Base-by-base conservation (phyloP, 2,888 invertebrate genomes). In the Myopa tessellatipennis region DNA sequence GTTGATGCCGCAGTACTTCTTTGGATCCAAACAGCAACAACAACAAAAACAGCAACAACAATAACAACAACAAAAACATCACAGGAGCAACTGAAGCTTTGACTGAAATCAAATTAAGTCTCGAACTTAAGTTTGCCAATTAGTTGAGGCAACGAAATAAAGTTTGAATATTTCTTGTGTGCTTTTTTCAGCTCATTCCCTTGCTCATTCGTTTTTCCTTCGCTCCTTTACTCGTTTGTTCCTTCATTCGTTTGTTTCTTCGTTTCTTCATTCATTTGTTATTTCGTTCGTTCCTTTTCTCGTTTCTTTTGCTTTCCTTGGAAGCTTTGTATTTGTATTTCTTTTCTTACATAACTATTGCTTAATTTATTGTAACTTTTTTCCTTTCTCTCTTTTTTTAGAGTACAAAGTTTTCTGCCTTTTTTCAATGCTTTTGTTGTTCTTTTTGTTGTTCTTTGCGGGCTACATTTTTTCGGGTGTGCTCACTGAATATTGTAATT, bases 111-210 rank as follows among this genome's bases (percentile, higher is more conserved):
- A 38, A 67, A 38, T 67, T 67, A 61, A 18, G 61, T 50, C n/a
- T n/a, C 14, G 40, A 69, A 75, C 69, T 75, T 60, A 50, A 68
- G 16, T 75, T 75, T 12, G 61, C 68, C 63, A 75, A 75, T 52
- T 75, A 75, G 50, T 75, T 75, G 69, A 45, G 45, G 6, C 26
- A 26, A 68, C 68, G 68, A 75, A 75, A 60, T 75, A 61, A 68
- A 75, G 52, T 75, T 75, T 38, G 67, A 74, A 38, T 65, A 52
- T 65, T 74, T 65, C 65, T 74, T 67, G 26, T 26, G 26, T 2
- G 26, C 26, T 26, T 26, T 26, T 26, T 2, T 26, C 26, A 26
- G 26, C n/a, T n/a, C n/a, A n/a, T n/a, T n/a, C n/a, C n/a, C n/a
- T n/a, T n/a, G n/a, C n/a, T 26, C 26, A 26, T 26, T 26, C 26